Percentiles rank a stretch among this genome's conserved stretches.
phyloP scores from a whole-genome alignment of 2,888 invertebrate genomes.

The Encarsia formosa region DNA sequence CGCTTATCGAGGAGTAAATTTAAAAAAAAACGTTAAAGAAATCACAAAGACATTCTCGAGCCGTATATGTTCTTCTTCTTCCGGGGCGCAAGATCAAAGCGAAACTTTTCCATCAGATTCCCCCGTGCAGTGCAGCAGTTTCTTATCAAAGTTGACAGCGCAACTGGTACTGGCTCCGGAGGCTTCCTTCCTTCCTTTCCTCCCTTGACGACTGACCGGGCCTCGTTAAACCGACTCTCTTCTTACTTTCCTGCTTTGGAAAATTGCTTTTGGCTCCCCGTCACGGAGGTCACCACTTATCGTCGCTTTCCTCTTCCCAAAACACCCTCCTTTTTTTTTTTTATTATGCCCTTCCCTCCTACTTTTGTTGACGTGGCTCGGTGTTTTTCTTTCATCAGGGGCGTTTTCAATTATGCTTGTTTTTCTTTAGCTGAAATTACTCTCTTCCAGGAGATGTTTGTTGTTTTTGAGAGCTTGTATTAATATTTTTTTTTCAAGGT shows the following conservation, averaged over 20 bases:
- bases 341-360: background rate
- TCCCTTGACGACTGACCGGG: conserved; percentile 1
- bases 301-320: conserved; percentile 1
- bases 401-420: too few relatives aligned
- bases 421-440: too few relatives aligned
- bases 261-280: conserved; percentile 17
- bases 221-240: conserved; percentile 12
- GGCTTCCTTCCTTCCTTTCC: too few relatives aligned
- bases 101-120: conserved; percentile 14
- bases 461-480: too few relatives aligned
- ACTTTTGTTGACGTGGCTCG: too few relatives aligned
- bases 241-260: conserved; percentile 5
- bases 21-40: background rate
- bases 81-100: conserved; percentile 2
- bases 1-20: background rate
- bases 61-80: background rate
- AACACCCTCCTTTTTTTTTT: conserved; percentile 1
- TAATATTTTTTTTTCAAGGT: too few relatives aligned
- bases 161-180: conserved; percentile 9
- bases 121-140: background rate
- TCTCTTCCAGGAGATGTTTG: too few relatives aligned
- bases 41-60: background rate
- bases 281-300: background rate
- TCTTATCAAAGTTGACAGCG: conserved; percentile 15
- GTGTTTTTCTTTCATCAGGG: too few relatives aligned